A percentile compares a stretch with the other conserved stretches of the same genome.
phyloP scores from a whole-genome alignment of 1,140 invertebrate species.

The Asbolus verrucosus region DNA sequence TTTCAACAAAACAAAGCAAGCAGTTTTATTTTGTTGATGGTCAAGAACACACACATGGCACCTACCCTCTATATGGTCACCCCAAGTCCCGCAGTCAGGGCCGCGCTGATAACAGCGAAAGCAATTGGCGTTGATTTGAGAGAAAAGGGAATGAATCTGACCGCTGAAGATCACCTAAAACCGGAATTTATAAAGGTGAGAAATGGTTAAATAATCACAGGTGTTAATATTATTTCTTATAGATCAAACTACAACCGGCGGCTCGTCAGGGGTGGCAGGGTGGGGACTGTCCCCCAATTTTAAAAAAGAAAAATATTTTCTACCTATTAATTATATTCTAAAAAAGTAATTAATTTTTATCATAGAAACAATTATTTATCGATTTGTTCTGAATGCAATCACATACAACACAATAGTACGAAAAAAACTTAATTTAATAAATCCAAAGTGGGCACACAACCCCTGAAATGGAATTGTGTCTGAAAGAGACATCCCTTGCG shows the following conservation, averaged over 20 bases:
- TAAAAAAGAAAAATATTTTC: too few relatives aligned
- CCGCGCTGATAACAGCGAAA: slow-evolving; percentile 72
- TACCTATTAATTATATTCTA: too few relatives aligned
- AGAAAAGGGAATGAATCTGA: slow-evolving; percentile 68
- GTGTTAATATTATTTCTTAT: slow-evolving; percentile 7
- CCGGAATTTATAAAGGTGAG: slow-evolving; percentile 33
- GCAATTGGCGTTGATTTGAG: slow-evolving; percentile 74
- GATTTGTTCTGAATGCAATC: too few relatives aligned
- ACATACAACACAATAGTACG: too few relatives aligned
- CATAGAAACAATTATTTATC: too few relatives aligned
- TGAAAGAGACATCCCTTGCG: too few relatives aligned
- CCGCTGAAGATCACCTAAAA: slow-evolving; percentile 55
- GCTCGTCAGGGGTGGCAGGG: too few relatives aligned
- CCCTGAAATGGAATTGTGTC: too few relatives aligned
- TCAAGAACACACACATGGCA: slow-evolving; percentile 48
- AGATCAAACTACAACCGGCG: slow-evolving; percentile 74
- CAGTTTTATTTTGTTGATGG: neutral
- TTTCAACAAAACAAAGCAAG: neutral
- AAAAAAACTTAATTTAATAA: too few relatives aligned
- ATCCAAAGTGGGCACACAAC: too few relatives aligned
- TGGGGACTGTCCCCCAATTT: too few relatives aligned
- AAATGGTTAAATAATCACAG: neutral
- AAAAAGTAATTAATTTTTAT: too few relatives aligned
- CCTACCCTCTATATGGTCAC: slow-evolving; percentile 64
- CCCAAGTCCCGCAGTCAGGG: slow-evolving; percentile 71